Conservation (phyloP, 1,140 invertebrate genomes). For the Platyura marginata region DNA sequence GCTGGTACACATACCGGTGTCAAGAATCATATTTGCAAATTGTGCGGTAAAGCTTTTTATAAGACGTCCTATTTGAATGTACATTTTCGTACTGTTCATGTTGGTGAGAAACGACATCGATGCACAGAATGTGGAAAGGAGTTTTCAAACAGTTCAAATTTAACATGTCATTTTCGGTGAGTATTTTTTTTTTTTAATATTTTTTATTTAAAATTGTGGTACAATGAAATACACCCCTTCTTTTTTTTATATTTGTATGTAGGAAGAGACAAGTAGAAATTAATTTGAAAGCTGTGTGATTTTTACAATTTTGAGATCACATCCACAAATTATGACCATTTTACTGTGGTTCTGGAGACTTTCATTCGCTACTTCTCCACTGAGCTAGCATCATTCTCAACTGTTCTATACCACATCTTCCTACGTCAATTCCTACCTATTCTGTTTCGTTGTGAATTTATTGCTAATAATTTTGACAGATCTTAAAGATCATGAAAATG, state of each 20-base stretch:
- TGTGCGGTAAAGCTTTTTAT: slow-evolving; percentile 6
- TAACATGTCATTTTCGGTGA: slow-evolving; percentile 7
- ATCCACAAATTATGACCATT: not conserved
- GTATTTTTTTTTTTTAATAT: not conserved
- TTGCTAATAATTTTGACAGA: too few relatives aligned
- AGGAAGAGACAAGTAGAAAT: not conserved
- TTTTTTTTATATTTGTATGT: not conserved
- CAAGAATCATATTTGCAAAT: slow-evolving; percentile 5
- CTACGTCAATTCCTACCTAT: too few relatives aligned
- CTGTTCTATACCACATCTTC: too few relatives aligned
- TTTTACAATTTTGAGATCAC: not conserved
- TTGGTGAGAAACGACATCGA: slow-evolving; percentile 4
- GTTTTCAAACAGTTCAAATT: slow-evolving; percentile 8
- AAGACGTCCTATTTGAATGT: slow-evolving; percentile 7
- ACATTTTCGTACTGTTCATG: slow-evolving; percentile 6
- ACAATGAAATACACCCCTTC: not conserved
- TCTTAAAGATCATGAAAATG: too few relatives aligned
- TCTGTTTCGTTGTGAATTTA: too few relatives aligned
- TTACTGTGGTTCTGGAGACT: not conserved
- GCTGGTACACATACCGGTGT: slow-evolving; percentile 3
- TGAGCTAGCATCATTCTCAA: too few relatives aligned
- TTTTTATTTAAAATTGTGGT: not conserved
- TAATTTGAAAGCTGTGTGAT: not conserved
- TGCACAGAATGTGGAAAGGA: slow-evolving; percentile 7
- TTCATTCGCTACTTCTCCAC: too few relatives aligned